Evolutionary conservation across 2,797 vertebrate species (phyloP).

Genomic region (Distichodus sexfasciatus): DNA sequence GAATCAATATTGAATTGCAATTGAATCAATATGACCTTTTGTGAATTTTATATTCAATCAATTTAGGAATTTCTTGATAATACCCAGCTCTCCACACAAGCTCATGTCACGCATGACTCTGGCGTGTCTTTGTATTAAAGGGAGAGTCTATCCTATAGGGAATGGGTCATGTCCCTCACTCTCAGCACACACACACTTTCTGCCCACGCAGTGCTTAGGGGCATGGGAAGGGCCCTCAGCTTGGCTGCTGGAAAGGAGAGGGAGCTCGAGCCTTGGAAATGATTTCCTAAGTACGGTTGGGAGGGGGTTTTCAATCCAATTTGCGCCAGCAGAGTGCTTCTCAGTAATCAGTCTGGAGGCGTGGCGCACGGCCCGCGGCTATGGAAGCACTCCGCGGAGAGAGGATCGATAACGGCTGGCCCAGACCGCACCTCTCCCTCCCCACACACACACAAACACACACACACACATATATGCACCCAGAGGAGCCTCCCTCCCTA

Average conservation of each 20-base stretch:
- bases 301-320: constrained; percentile 57
- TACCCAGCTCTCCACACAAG: no score
- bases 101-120: constrained; percentile 32
- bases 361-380: constrained; percentile 61
- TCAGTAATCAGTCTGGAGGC: constrained; percentile 63
- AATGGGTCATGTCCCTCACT: constrained; percentile 16
- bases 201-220: constrained; percentile 17
- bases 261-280: constrained; percentile 47
- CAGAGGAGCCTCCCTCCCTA: constrained; percentile 8
- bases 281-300: constrained; percentile 57
- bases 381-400: constrained; percentile 59
- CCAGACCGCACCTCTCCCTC: constrained; percentile 35
- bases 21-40: no score
- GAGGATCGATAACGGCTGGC: constrained; percentile 61
- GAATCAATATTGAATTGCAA: no score
- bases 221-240: constrained; percentile 41
- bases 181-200: constrained; percentile 20
- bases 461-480: constrained; percentile 38
- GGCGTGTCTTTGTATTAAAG: constrained; percentile 30
- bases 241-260: constrained; percentile 34
- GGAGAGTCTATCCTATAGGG: constrained; percentile 13
- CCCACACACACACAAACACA: constrained; percentile 45
- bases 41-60: no score
- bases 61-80: no score
- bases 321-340: constrained; percentile 56